Conservation (phyloP, 35 echinoderm and acorn worm genomes). For the Heliocidaris tuberculata region DNA sequence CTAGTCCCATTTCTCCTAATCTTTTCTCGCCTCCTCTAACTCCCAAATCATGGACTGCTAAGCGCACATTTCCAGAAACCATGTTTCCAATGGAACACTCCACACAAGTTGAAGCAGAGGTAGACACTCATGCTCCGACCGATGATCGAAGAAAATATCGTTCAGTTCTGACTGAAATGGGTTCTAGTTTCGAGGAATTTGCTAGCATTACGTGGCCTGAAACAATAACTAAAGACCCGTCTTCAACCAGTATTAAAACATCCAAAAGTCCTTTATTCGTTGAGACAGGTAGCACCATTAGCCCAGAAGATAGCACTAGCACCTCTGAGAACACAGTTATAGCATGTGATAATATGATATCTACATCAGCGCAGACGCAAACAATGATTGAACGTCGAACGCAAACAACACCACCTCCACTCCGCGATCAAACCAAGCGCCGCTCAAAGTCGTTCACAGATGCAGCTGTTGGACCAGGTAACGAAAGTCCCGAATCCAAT, state of each 20-base stretch:
- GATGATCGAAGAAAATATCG: slow-evolving; percentile 54
- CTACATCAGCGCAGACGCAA: neutral
- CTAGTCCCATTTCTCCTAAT: slow-evolving; percentile 63
- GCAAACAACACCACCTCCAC: slow-evolving; percentile 38
- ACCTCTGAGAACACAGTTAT: slow-evolving; percentile 34
- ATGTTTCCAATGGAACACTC: slow-evolving; percentile 68
- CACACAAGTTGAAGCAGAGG: slow-evolving; percentile 47
- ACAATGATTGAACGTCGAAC: slow-evolving; percentile 20
- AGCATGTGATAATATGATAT: neutral
- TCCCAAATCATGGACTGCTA: slow-evolving; percentile 66
- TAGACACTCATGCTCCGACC: slow-evolving; percentile 30
- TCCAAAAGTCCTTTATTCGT: neutral
- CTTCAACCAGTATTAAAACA: neutral
- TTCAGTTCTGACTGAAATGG: slow-evolving; percentile 55
- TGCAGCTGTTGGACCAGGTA: slow-evolving; percentile 55
- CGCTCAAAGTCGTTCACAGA: slow-evolving; percentile 48
- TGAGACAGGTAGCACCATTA: neutral
- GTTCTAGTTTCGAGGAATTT: slow-evolving; percentile 65
- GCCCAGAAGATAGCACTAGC: slow-evolving; percentile 48
- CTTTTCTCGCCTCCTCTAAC: slow-evolving; percentile 84
- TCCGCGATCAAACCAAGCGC: neutral
- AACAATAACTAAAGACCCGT: neutral
- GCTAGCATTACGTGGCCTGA: slow-evolving; percentile 12
- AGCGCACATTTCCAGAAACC: slow-evolving; percentile 65
- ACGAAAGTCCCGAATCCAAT: slow-evolving; percentile 47